A percentile compares a stretch with the other conserved stretches of the same genome.
phyloP scores from a whole-genome alignment of 2,113 vertebrate genomes.

The Hyperopisus bebe region DNA sequence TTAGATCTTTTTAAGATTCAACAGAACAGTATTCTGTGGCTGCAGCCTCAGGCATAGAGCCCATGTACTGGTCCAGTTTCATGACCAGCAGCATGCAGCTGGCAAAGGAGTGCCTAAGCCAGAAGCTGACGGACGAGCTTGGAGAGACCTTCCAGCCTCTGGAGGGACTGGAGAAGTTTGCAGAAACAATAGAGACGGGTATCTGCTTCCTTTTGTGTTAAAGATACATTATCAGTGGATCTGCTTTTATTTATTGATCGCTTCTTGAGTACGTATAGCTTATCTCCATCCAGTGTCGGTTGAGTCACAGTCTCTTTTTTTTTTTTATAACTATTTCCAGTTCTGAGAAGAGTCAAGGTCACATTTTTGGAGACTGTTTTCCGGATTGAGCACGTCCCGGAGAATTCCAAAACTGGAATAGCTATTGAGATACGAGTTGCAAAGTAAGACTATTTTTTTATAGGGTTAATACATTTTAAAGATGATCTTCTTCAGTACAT shows the following conservation, averaged over 20 bases:
- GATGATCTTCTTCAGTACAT: neutral
- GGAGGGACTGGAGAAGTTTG: constrained; percentile 95
- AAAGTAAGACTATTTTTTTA: constrained; percentile 63
- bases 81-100: constrained; percentile 98
- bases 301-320: constrained; percentile 22
- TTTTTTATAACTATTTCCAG: constrained; percentile 53
- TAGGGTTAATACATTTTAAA: neutral
- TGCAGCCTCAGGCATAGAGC: constrained; percentile 81
- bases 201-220: constrained; percentile 6
- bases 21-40: constrained; percentile 16
- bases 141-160: constrained; percentile 90
- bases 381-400: constrained; percentile 85
- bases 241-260: neutral
- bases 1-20: neutral
- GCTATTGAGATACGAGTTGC: constrained; percentile 86
- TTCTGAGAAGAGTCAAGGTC: constrained; percentile 91
- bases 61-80: constrained; percentile 98
- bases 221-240: neutral
- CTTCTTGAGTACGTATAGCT: neutral
- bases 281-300: neutral
- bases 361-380: constrained; percentile 91
- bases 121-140: constrained; percentile 89
- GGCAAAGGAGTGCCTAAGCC: constrained; percentile 93
- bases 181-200: constrained; percentile 98
- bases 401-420: constrained; percentile 93